phyloP scores from a whole-genome alignment of 2,888 invertebrate species.

The Nudaria mundana region DNA sequence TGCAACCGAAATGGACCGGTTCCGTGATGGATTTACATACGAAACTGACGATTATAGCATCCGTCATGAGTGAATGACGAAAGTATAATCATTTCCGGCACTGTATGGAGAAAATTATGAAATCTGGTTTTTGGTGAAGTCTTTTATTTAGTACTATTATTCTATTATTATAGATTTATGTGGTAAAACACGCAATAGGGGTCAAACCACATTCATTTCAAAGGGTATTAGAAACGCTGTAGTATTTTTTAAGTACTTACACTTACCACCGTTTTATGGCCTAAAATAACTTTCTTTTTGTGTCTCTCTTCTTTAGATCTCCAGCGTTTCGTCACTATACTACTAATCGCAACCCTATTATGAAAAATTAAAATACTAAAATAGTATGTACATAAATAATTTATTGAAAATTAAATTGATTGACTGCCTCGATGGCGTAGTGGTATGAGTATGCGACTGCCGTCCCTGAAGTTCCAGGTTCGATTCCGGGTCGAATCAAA shows the following conservation, averaged over 20 bases:
- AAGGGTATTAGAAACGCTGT: constrained; percentile 16
- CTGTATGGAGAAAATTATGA: constrained; percentile 36
- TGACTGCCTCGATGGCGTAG: too few species aligned
- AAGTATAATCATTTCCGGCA: constrained; percentile 41
- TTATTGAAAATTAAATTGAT: too few species aligned
- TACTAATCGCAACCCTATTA: too few species aligned
- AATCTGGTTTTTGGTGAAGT: constrained; percentile 39
- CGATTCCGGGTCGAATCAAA: too few species aligned
- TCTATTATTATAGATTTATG: constrained; percentile 25
- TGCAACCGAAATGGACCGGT: constrained; percentile 28
- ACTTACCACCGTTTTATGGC: too few species aligned
- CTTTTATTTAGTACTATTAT: constrained; percentile 18
- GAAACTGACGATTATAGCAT: constrained; percentile 31
- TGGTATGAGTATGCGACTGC: too few species aligned
- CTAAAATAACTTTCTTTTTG: background rate
- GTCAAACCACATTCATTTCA: constrained; percentile 15
- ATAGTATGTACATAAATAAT: too few species aligned
- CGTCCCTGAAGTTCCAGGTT: too few species aligned
- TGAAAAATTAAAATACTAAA: too few species aligned
- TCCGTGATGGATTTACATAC: constrained; percentile 31
- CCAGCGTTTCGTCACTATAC: too few species aligned
- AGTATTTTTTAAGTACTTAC: constrained; percentile 7
- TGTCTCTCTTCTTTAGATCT: background rate
- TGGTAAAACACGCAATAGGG: constrained; percentile 10
- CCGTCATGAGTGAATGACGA: constrained; percentile 31